These are phyloP conservation scores for Hoplias malabaricus DNA, from an alignment of 2,113 vertebrate genomes.

Conservation along the genomic window DNA sequence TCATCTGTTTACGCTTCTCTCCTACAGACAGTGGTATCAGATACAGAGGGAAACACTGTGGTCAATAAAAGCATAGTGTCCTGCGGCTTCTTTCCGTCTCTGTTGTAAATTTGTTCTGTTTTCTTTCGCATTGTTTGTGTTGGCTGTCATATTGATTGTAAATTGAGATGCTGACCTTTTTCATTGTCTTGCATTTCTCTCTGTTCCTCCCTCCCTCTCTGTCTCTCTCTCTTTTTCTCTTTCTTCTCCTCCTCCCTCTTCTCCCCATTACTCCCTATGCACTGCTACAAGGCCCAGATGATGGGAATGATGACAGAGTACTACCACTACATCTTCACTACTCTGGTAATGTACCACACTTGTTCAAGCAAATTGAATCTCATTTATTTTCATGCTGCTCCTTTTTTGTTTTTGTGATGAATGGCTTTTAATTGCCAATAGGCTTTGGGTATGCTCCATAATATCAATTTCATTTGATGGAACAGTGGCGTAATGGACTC, in stretches of 20 bases:
- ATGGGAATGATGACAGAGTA: conserved; percentile 99
- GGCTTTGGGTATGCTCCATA: conserved; percentile 64
- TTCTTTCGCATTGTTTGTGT: conserved; percentile 39
- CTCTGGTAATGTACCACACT: conserved; percentile 88
- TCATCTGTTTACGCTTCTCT: not conserved
- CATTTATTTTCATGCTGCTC: conserved; percentile 62
- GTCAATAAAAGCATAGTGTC: conserved; percentile 47
- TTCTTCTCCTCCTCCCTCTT: not conserved
- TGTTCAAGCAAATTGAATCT: conserved; percentile 67
- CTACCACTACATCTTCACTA: conserved; percentile 99
- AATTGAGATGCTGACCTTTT: conserved; percentile 53
- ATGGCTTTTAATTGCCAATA: conserved; percentile 70
- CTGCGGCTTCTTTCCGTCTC: not conserved
- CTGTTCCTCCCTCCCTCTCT: conserved; percentile 31
- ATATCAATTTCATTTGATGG: conserved; percentile 72
- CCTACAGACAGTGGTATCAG: not conserved
- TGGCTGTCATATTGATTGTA: conserved; percentile 46
- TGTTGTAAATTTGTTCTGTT: not conserved
- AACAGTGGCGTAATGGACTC: conserved; percentile 65
- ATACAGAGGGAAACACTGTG: not conserved
- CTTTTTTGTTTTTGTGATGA: conserved; percentile 66
- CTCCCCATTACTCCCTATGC: not conserved
- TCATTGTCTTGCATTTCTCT: conserved; percentile 34
- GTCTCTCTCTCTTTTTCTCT: not conserved
- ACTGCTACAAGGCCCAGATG: conserved; percentile 87